A percentile compares a stretch with the other conserved stretches of the same genome.
These are phyloP conservation scores for Lithodes maja DNA, from an alignment of 2,888 invertebrate species.

Conservation along the genomic window DNA sequence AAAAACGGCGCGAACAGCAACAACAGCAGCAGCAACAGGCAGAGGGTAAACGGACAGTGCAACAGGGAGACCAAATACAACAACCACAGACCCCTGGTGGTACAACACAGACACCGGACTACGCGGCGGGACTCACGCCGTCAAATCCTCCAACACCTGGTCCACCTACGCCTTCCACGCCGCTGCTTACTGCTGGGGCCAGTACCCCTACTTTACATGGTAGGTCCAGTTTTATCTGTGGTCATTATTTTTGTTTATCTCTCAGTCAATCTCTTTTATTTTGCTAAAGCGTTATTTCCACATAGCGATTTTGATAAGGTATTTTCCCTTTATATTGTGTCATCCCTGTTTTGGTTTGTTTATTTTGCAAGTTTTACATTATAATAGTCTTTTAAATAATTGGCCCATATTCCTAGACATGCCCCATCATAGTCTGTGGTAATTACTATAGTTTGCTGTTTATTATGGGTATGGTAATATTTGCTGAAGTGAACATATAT, in stretches of 20 bases:
- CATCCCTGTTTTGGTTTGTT: too few species aligned
- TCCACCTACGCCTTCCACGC: conserved; percentile 63
- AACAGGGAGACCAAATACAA: conserved; percentile 31
- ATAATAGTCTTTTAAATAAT: too few species aligned
- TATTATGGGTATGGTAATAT: too few species aligned
- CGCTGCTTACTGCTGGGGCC: conserved; percentile 18
- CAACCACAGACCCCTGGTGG: conserved; percentile 63
- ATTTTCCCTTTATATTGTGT: too few species aligned
- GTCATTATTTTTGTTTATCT: neutral
- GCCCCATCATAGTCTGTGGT: too few species aligned
- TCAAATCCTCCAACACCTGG: conserved; percentile 77
- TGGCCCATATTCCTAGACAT: too few species aligned
- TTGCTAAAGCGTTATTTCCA: neutral
- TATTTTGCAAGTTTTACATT: too few species aligned
- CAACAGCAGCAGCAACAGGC: conserved; percentile 51
- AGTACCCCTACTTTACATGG: conserved; percentile 42
- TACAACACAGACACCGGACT: conserved; percentile 81
- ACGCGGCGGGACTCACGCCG: conserved; percentile 85
- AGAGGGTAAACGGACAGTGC: neutral
- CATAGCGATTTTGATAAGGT: too few species aligned
- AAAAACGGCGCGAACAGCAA: conserved; percentile 57
- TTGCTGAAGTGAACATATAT: too few species aligned
- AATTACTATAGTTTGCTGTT: too few species aligned
- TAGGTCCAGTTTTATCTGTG: neutral
- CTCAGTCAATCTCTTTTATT: neutral